Base-by-base conservation (phyloP, 2,113 vertebrate species). In the Holacanthus passer region DNA sequence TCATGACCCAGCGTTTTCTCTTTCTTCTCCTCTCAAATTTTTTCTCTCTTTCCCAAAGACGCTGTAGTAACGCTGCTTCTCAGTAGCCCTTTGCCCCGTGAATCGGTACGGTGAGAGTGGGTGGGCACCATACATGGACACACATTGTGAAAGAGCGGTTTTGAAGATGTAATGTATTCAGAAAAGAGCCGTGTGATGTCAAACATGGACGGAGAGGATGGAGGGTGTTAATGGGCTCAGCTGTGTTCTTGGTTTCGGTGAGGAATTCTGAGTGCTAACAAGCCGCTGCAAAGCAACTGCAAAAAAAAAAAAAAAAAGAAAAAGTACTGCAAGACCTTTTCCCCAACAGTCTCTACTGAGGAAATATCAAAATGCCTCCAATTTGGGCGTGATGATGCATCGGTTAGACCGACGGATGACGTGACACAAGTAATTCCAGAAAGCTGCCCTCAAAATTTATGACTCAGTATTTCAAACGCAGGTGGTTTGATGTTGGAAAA, bases 1-100 rank as follows among this genome's bases (percentile, higher is more conserved):
- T 99, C 97, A 99, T 97, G 95, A 95, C 93, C 91, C 94, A 96
- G 92, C 94, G 47, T 96, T 95, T 96, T 96, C 79, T 64, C 77
- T 97, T 96, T 89, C 86, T 93, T 92, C 81, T 92, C 91, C 88
- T 73, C 87, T 88, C 92, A 93, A 91, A 93, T 96, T 92, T 96
- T 96, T 94, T 90, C 86, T 48, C 81, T 95, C 93, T 56, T 82
- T 88, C 81, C 89, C 90, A 89, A 81, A 93, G 95, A 94, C 91
- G 85, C 94, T 91, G 93, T 88, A 90, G 92, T 91, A 95, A 92
- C 89, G 73, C 84, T 82, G 22, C 68, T 74, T 55, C 53, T 75
- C 55, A 24, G 55, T 29, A 64, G 56, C 81, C n/a, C 56, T 53
- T 11, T 73, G 71, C 68, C 82, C 73, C 24, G 75, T 72, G 58